Conservation (phyloP, 2,797 vertebrate species). For the Apogon talboti region DNA sequence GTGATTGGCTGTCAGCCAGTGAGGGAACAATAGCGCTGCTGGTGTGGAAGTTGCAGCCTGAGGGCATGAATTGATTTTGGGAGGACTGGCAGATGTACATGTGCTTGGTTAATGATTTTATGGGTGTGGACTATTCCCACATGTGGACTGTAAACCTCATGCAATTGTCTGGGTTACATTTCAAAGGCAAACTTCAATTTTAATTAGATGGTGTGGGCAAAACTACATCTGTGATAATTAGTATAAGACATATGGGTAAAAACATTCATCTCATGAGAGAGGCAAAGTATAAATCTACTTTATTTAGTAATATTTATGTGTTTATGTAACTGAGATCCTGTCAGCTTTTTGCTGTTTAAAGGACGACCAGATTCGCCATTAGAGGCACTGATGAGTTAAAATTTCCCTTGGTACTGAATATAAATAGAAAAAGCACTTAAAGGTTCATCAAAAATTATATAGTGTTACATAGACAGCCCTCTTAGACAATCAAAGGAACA, state of each 20-base stretch:
- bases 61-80: constrained; percentile 54
- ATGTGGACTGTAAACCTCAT: constrained; percentile 12
- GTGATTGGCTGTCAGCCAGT: constrained; percentile 88
- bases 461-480: too few species aligned
- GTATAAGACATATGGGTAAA: neutral
- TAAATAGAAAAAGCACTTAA: too few species aligned
- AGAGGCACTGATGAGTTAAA: too few species aligned
- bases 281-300: neutral
- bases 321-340: neutral
- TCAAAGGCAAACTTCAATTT: constrained; percentile 15
- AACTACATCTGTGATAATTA: neutral
- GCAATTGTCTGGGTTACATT: constrained; percentile 39
- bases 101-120: constrained; percentile 36
- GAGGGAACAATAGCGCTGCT: constrained; percentile 84
- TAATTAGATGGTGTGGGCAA: neutral
- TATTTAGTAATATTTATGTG: neutral
- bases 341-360: neutral
- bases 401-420: too few species aligned
- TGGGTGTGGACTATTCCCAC: constrained; percentile 13
- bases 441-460: too few species aligned
- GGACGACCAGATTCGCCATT: neutral
- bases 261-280: neutral
- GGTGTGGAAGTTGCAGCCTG: constrained; percentile 54
- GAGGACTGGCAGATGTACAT: constrained; percentile 46
- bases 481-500: too few species aligned